phyloP scores from a whole-genome alignment of 1,140 invertebrate species.

The Trichonephila clavata region DNA sequence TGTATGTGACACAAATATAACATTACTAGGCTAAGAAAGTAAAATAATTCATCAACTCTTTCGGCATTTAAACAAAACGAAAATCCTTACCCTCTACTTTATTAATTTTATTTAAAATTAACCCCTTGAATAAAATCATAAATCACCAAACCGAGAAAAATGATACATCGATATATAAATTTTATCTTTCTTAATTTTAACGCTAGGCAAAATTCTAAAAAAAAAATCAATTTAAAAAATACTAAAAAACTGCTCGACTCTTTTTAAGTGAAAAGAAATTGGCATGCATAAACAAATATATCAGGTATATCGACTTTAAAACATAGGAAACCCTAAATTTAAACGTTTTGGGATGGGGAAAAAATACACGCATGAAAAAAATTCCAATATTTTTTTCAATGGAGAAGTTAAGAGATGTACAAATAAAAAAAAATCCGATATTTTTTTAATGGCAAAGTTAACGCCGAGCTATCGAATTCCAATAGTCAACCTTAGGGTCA shows the following conservation, averaged over 20 bases:
- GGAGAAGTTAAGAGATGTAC: constrained; percentile 33
- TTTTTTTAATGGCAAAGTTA: constrained; percentile 72
- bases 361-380: background rate
- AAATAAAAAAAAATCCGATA: constrained; percentile 40
- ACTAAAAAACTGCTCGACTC: background rate
- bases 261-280: background rate
- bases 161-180: background rate
- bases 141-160: background rate
- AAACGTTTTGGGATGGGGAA: background rate
- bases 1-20: too few species aligned
- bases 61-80: too few species aligned
- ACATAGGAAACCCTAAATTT: background rate
- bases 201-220: background rate
- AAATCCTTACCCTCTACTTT: too few species aligned
- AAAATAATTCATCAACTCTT: too few species aligned
- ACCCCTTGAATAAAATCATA: too few species aligned
- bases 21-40: too few species aligned
- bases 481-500: constrained; percentile 65
- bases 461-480: constrained; percentile 64
- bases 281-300: background rate
- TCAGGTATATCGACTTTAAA: constrained; percentile 23
- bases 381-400: background rate
- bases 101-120: too few species aligned
- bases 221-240: background rate
- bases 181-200: background rate